phyloP scores from a whole-genome alignment of 1,140 invertebrate species.

The Euglossa dilemma region DNA sequence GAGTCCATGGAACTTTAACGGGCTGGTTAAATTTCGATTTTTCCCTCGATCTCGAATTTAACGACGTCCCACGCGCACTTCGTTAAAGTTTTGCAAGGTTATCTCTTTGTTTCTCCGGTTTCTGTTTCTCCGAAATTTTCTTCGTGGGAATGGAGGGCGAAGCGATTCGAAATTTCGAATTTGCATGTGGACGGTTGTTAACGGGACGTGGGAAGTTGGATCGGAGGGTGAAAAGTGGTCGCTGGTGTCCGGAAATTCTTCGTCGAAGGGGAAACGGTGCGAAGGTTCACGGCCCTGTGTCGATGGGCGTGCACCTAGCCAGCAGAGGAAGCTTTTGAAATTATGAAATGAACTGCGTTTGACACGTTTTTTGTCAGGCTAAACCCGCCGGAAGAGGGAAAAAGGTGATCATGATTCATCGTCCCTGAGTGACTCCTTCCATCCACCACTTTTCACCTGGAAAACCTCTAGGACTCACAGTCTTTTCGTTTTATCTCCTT shows the following conservation, averaged over 20 bases:
- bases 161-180: background rate
- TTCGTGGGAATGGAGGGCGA: too few species aligned
- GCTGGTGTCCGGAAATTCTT: slow-evolving; percentile 15
- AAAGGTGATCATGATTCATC: slow-evolving; percentile 6
- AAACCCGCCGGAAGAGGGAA: background rate
- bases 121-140: too few species aligned
- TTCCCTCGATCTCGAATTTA: background rate
- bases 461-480: background rate
- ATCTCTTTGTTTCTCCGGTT: background rate
- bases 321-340: slow-evolving; percentile 3
- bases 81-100: background rate
- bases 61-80: background rate
- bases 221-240: background rate
- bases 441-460: background rate
- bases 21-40: background rate
- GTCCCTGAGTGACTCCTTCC: background rate
- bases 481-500: background rate
- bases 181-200: too few species aligned
- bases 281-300: background rate
- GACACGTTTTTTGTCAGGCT: background rate
- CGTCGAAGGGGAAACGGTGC: background rate
- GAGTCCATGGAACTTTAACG: background rate
- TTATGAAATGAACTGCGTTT: slow-evolving; percentile 41
- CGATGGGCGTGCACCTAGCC: background rate
- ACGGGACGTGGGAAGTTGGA: background rate